Conservation (phyloP, 2,888 invertebrate species). For the Athetis lepigone region DNA sequence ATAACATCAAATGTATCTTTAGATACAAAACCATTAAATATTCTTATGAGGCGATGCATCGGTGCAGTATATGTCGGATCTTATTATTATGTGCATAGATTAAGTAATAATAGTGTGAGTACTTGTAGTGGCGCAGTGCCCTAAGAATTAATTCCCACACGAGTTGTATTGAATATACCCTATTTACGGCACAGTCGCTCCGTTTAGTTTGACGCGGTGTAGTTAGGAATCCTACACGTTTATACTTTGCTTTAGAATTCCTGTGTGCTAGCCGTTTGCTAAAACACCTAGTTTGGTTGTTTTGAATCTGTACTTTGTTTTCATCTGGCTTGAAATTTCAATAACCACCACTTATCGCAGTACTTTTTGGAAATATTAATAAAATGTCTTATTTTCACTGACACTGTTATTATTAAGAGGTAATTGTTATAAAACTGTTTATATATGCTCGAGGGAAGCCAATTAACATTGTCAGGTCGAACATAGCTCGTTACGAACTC, state of each 20-base stretch:
- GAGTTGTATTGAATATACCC: constrained; percentile 32
- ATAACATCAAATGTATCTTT: constrained; percentile 3
- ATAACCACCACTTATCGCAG: not conserved
- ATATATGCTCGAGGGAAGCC: constrained; percentile 34
- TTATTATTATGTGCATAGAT: constrained; percentile 61
- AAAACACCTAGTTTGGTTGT: constrained; percentile 31
- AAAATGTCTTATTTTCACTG: constrained; percentile 21
- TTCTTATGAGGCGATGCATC: constrained; percentile 35
- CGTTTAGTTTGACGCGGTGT: constrained; percentile 15
- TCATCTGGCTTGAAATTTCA: constrained; percentile 6
- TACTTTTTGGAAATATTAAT: constrained; percentile 5
- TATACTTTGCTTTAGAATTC: constrained; percentile 40
- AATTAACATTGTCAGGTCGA: constrained; percentile 33
- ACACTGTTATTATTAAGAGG: constrained; percentile 10
- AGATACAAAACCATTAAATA: constrained; percentile 46
- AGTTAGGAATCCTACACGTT: constrained; percentile 39
- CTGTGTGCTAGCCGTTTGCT: constrained; percentile 25
- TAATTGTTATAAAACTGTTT: constrained; percentile 7
- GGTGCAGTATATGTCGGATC: constrained; percentile 38
- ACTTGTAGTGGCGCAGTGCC: constrained; percentile 34
- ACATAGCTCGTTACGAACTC: constrained; percentile 28
- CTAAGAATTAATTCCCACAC: constrained; percentile 52
- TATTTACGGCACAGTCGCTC: constrained; percentile 46
- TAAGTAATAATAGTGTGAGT: constrained; percentile 41
- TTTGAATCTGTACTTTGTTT: constrained; percentile 9